Conservation (phyloP, 2,888 invertebrate genomes). For the Calliopum simillimum region DNA sequence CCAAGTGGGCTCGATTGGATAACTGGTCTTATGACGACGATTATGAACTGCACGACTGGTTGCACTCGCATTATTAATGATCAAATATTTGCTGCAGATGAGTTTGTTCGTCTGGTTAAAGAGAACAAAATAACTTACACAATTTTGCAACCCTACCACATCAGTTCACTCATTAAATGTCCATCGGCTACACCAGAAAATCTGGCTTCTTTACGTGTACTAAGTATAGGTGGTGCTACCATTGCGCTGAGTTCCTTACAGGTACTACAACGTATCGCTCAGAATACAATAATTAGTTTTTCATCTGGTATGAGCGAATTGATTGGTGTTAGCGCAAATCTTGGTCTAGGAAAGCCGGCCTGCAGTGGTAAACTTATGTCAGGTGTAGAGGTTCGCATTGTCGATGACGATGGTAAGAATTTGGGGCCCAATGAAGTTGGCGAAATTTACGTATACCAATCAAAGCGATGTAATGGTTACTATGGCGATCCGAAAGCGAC, state of each 20-base stretch:
- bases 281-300: conserved; percentile 47
- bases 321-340: conserved; percentile 40
- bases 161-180: conserved; percentile 49
- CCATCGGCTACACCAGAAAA: conserved; percentile 48
- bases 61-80: conserved; percentile 37
- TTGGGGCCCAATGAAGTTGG: conserved; percentile 51
- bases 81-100: conserved; percentile 49
- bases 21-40: neutral
- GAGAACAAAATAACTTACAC: conserved; percentile 53
- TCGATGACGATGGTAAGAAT: conserved; percentile 50
- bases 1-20: conserved; percentile 23
- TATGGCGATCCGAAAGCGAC: conserved; percentile 51
- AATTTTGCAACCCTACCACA: conserved; percentile 52
- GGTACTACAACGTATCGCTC: conserved; percentile 49
- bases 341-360: conserved; percentile 40
- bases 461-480: conserved; percentile 55
- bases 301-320: conserved; percentile 57
- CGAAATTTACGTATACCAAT: conserved; percentile 51
- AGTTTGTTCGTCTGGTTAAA: conserved; percentile 51
- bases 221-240: conserved; percentile 52
- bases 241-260: conserved; percentile 48
- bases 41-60: neutral
- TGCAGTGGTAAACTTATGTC: conserved; percentile 49
- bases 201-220: conserved; percentile 46
- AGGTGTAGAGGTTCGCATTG: conserved; percentile 49